Evolutionary conservation across 2,888 invertebrate genomes (phyloP).

Genomic region (Drosophila macrospina): DNA sequence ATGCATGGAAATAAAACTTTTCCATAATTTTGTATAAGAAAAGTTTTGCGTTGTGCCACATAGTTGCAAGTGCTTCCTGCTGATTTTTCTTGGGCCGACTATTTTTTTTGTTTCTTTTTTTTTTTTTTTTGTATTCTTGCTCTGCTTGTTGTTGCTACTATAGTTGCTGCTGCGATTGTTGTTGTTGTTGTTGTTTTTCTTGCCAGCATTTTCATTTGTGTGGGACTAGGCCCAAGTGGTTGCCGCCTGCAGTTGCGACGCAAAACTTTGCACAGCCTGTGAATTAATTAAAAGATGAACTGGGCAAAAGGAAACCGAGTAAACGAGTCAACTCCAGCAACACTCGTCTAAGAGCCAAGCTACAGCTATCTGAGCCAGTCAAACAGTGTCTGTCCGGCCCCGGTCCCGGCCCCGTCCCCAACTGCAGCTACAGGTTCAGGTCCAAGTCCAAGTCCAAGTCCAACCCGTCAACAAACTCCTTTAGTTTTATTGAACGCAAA

Average conservation of each 20-base stretch:
- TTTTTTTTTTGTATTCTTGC: slow-evolving; percentile 3
- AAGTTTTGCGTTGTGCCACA: slow-evolving; percentile 78
- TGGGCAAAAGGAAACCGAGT: slow-evolving; percentile 58
- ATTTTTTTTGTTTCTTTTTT: slow-evolving; percentile 22
- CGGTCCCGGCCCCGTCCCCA: not conserved
- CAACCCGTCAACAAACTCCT: slow-evolving; percentile 43
- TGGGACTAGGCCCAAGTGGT: slow-evolving; percentile 74
- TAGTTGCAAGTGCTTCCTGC: slow-evolving; percentile 78
- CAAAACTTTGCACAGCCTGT: slow-evolving; percentile 75
- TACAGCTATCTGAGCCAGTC: slow-evolving; percentile 5
- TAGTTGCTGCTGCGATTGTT: slow-evolving; percentile 8
- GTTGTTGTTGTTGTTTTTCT: slow-evolving; percentile 27
- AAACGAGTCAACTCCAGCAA: slow-evolving; percentile 44
- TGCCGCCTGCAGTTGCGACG: slow-evolving; percentile 55
- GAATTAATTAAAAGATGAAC: slow-evolving; percentile 80
- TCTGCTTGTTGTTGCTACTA: not conserved
- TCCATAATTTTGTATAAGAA: slow-evolving; percentile 80
- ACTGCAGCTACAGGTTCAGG: not conserved
- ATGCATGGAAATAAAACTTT: slow-evolving; percentile 79
- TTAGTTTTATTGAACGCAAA: slow-evolving; percentile 57
- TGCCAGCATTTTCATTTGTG: slow-evolving; percentile 59
- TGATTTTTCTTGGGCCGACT: slow-evolving; percentile 61
- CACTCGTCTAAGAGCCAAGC: not conserved
- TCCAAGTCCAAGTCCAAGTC: slow-evolving; percentile 15
- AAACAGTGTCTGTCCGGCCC: not conserved